phyloP scores from a whole-genome alignment of 2,888 invertebrate species.

The Drosophila merina region DNA sequence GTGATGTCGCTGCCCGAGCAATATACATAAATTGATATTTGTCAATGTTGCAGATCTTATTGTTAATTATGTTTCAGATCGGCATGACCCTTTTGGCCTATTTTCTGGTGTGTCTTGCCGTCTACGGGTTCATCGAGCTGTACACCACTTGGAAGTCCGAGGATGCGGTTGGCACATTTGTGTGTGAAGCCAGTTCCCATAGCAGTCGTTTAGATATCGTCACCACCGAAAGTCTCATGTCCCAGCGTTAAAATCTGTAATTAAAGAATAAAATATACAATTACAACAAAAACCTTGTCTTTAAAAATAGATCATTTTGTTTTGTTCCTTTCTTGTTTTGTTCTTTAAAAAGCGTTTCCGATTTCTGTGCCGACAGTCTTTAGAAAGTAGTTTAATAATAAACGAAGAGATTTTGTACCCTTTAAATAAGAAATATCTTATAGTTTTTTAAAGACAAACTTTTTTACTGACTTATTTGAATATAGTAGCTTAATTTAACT shows the following conservation, averaged over 20 bases:
- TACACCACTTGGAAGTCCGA: conserved; percentile 31
- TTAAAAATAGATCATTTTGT: no score
- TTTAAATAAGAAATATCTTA: no score
- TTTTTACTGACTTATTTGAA: no score
- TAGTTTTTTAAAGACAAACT: no score
- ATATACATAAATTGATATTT: conserved; percentile 5
- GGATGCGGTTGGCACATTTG: conserved; percentile 10
- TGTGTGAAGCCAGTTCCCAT: conserved; percentile 40
- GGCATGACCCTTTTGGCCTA: conserved; percentile 66
- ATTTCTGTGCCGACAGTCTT: no score
- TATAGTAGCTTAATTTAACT: no score
- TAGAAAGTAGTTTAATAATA: no score
- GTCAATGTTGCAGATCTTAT: conserved; percentile 59
- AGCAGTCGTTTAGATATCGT: conserved; percentile 14
- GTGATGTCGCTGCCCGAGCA: conserved; percentile 5
- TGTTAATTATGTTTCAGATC: conserved; percentile 75
- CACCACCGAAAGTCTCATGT: conserved; percentile 66
- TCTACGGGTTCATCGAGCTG: conserved; percentile 62
- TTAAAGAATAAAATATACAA: no score
- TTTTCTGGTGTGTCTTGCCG: conserved; percentile 59
- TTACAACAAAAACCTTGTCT: no score
- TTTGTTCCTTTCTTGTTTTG: no score
- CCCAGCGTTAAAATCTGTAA: conserved; percentile 35
- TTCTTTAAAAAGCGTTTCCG: no score
- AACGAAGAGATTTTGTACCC: no score